Conservation (phyloP, 2,113 vertebrate species). For the Opisthocomus hoazin region DNA sequence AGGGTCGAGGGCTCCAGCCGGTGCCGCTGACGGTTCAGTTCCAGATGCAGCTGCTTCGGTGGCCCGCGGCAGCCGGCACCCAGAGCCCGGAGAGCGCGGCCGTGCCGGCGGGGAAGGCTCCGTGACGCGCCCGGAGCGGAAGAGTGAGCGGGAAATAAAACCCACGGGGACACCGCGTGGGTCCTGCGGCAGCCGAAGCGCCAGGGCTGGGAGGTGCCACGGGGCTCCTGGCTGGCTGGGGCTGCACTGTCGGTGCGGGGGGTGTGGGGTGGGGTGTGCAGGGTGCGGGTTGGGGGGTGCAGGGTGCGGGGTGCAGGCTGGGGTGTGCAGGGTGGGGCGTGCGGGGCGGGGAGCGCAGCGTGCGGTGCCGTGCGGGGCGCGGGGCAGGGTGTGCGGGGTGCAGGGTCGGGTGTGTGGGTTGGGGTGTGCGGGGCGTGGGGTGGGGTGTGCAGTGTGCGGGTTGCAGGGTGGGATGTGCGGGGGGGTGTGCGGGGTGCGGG, state of each 20-base stretch:
- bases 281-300: rapidly evolving
- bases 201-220: neutral
- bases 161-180: rapidly evolving
- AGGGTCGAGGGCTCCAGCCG: neutral
- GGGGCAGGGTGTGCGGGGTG: no score
- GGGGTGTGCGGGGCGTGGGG: neutral
- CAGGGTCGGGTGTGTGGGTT: no score
- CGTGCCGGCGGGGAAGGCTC: rapidly evolving
- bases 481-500: no score
- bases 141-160: slow-evolving; percentile 10
- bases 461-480: no score
- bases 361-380: no score
- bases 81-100: neutral
- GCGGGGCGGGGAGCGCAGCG: rapidly evolving
- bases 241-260: neutral
- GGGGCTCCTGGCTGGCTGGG: neutral
- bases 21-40: slow-evolving; percentile 74
- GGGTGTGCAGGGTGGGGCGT: no score
- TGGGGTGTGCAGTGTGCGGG: neutral
- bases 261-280: no score
- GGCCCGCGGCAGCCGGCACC: slow-evolving; percentile 14
- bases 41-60: slow-evolving; percentile 74
- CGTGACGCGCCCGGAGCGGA: neutral
- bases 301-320: no score
- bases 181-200: neutral